Evolutionary conservation across 1,140 invertebrate species (phyloP), one percentile per base, ranked within the genome.

Genomic region (Gryon sp.): DNA sequence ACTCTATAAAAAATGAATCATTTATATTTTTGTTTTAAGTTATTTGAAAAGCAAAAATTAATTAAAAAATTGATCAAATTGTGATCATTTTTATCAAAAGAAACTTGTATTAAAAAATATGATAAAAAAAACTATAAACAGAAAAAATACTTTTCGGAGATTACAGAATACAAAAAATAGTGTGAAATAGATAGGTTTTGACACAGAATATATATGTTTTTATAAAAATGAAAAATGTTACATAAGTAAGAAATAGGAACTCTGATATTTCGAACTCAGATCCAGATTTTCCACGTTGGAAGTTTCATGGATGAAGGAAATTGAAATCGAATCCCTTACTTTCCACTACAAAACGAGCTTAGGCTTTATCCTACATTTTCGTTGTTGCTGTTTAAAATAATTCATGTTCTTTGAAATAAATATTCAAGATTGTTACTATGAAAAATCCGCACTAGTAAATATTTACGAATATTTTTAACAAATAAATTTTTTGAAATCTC

Each of bases 281-380:
- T 59, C 48, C 43, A 69, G 52, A 59, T 69, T 69, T 59, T 69
- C 45, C 20, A 36, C 43, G 38, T 14, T 48, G 30, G 45, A 52
- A 32, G 40, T 69, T 60, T 60, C 65, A 40, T 50, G 41, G 32
- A 46, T 52, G 28, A 50, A 60, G 26, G 30, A 69, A 69, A 60
- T 69, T 69, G 65, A 60, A 69, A 60, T 69, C 18, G 45, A 60
- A 69, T 60, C 65, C 45, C 34, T 30, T 69, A 32, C 2, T 15
- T 68, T 57, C 28, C 9, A 9, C 18, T 4, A 6, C 57, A 19
- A 20, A 50, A 26, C 40, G 11, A 11, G n/a, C 30, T 30, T 30
- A 57, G 22, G 30, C 30, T 66, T 55, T 28, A 46, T 15, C 28
- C 11, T 46, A 30, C 28, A 60, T 50, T 20, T 40, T 40, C 28